Conservation (phyloP, 2,888 invertebrate genomes). For the Amphipoea lucens region DNA sequence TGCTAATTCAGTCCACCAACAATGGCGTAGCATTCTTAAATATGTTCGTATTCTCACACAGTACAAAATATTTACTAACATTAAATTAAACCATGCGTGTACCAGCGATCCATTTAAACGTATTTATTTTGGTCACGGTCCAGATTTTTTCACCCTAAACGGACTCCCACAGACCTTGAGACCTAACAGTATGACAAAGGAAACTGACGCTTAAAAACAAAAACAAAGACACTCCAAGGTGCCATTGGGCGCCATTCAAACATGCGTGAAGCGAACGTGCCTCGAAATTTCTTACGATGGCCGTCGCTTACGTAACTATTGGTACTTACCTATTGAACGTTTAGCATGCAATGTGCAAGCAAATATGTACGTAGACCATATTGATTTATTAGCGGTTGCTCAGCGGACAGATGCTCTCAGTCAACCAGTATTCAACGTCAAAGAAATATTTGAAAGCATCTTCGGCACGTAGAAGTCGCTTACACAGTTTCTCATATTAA, state of each 20-base stretch:
- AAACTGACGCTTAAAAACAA: slow-evolving; percentile 77
- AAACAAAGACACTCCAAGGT: slow-evolving; percentile 81
- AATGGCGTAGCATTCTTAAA: slow-evolving; percentile 55
- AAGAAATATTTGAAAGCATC: slow-evolving; percentile 54
- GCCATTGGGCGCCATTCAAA: slow-evolving; percentile 81
- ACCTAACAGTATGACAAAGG: slow-evolving; percentile 73
- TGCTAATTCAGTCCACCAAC: slow-evolving; percentile 56
- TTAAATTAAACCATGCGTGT: slow-evolving; percentile 53
- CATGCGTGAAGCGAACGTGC: slow-evolving; percentile 76
- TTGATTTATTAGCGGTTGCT: slow-evolving; percentile 61
- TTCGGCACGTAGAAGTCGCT: slow-evolving; percentile 19
- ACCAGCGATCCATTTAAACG: slow-evolving; percentile 54
- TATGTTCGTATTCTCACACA: slow-evolving; percentile 56
- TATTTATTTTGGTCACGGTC: slow-evolving; percentile 65
- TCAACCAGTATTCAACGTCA: slow-evolving; percentile 50
- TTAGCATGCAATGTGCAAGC: slow-evolving; percentile 66
- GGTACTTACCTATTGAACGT: slow-evolving; percentile 43
- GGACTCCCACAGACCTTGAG: slow-evolving; percentile 70
- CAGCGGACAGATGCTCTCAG: slow-evolving; percentile 37
- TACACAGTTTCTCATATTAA: slow-evolving; percentile 30
- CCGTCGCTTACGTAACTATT: slow-evolving; percentile 71
- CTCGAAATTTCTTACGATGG: slow-evolving; percentile 77
- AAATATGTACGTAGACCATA: slow-evolving; percentile 46
- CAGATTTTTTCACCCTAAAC: slow-evolving; percentile 69
- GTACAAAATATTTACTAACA: slow-evolving; percentile 55